phyloP scores from a whole-genome alignment of 2,797 vertebrate species.

The Chelon auratus region DNA sequence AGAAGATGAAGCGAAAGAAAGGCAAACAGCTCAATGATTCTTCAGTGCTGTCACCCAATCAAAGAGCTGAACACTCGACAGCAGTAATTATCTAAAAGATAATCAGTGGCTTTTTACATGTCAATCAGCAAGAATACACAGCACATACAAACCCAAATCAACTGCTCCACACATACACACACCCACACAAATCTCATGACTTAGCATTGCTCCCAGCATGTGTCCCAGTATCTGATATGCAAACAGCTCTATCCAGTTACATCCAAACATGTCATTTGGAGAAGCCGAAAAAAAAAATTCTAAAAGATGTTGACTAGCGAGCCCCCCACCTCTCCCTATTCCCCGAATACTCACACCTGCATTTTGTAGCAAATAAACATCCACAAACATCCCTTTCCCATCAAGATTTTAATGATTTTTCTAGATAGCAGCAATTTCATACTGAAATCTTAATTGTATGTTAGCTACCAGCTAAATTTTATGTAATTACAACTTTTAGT shows the following conservation, averaged over 20 bases:
- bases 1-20: constrained; percentile 26
- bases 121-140: constrained; percentile 53
- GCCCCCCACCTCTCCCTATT: background rate
- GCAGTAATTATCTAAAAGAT: constrained; percentile 69
- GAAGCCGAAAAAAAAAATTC: background rate
- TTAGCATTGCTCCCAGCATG: constrained; percentile 49
- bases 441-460: constrained; percentile 50
- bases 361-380: constrained; percentile 43
- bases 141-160: background rate
- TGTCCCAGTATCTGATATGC: constrained; percentile 52
- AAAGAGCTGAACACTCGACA: constrained; percentile 45
- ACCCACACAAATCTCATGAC: constrained; percentile 27
- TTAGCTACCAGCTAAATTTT: constrained; percentile 32
- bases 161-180: background rate
- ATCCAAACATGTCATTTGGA: constrained; percentile 70
- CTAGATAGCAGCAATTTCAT: constrained; percentile 13
- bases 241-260: constrained; percentile 42
- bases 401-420: constrained; percentile 16
- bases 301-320: constrained; percentile 11
- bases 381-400: constrained; percentile 26
- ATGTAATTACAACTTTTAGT: constrained; percentile 43
- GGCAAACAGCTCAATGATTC: constrained; percentile 36
- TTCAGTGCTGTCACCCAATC: constrained; percentile 42
- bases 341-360: constrained; percentile 46
- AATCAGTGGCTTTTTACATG: constrained; percentile 67